A percentile compares a stretch with the other conserved stretches of the same genome.
Evolutionary conservation across 2,888 invertebrate genomes (phyloP).

Genomic region (Serrognathus titanus): DNA sequence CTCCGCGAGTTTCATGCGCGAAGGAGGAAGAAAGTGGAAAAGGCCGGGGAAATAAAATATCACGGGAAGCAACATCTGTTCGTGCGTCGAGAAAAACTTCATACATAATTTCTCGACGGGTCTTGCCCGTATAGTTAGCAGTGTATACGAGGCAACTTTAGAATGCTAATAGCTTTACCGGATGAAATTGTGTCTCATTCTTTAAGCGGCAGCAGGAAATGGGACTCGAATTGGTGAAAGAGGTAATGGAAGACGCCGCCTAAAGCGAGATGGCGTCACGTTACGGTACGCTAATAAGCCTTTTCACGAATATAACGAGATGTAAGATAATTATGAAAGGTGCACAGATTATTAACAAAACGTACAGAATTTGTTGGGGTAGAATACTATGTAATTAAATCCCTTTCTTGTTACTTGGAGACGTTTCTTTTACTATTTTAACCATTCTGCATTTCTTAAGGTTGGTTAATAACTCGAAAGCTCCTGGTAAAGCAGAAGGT

Average conservation of each 20-base stretch:
- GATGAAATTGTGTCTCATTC: slow-evolving; percentile 33
- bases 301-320: slow-evolving; percentile 14
- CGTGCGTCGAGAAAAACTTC: slow-evolving; percentile 26
- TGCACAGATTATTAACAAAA: too few species aligned
- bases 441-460: too few species aligned
- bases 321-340: too few species aligned
- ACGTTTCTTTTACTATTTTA: too few species aligned
- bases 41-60: too few species aligned
- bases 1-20: too few species aligned
- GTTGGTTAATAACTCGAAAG: too few species aligned
- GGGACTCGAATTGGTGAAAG: slow-evolving; percentile 19
- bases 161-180: slow-evolving; percentile 36
- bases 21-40: too few species aligned
- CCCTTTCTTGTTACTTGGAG: too few species aligned
- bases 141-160: slow-evolving; percentile 34
- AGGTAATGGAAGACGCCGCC: slow-evolving; percentile 10
- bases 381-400: too few species aligned
- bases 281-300: slow-evolving; percentile 19
- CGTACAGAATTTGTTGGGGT: too few species aligned
- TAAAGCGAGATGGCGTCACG: slow-evolving; percentile 15
- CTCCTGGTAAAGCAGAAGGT: too few species aligned
- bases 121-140: slow-evolving; percentile 30
- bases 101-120: slow-evolving; percentile 33
- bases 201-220: slow-evolving; percentile 28
- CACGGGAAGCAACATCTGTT: slow-evolving; percentile 28